Evolutionary conservation across 1,140 invertebrate genomes (phyloP).

Genomic region (Sesamia nonagrioides): DNA sequence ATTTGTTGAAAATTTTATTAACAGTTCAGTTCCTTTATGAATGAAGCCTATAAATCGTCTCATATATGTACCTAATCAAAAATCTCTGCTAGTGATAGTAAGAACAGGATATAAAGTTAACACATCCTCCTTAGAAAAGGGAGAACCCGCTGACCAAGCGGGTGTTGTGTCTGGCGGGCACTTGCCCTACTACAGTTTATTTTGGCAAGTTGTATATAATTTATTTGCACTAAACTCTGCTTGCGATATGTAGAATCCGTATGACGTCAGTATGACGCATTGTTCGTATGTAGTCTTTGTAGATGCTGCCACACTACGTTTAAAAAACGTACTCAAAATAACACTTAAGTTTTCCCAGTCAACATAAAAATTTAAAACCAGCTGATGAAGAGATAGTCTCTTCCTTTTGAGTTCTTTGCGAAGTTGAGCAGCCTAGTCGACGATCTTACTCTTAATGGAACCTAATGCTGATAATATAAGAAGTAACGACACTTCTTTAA

Average conservation of each 20-base stretch:
- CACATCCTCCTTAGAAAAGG: too few relatives aligned
- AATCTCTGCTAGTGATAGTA: neutral
- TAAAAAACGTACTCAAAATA: slow-evolving; percentile 1
- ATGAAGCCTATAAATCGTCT: neutral
- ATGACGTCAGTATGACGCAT: too few relatives aligned
- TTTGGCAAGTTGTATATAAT: too few relatives aligned
- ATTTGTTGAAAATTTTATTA: too few relatives aligned
- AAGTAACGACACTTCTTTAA: slow-evolving; percentile 33
- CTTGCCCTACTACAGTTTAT: too few relatives aligned
- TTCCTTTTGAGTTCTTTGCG: slow-evolving; percentile 25
- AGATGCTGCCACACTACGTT: too few relatives aligned
- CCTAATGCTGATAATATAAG: slow-evolving; percentile 32
- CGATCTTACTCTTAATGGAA: slow-evolving; percentile 4
- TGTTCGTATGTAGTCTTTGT: too few relatives aligned
- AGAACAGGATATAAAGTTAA: too few relatives aligned
- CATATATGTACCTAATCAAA: neutral
- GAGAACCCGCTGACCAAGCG: too few relatives aligned
- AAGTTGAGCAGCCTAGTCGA: slow-evolving; percentile 9
- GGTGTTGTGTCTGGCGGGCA: too few relatives aligned
- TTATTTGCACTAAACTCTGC: too few relatives aligned
- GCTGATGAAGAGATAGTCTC: neutral
- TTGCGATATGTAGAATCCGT: too few relatives aligned
- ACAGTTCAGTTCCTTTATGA: neutral
- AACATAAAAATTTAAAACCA: slow-evolving; percentile 20
- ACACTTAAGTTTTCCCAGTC: neutral